Base-by-base conservation (phyloP, 30 jellyfish, hydroid and myxozoan genomes). In the Rhopilema esculentum region DNA sequence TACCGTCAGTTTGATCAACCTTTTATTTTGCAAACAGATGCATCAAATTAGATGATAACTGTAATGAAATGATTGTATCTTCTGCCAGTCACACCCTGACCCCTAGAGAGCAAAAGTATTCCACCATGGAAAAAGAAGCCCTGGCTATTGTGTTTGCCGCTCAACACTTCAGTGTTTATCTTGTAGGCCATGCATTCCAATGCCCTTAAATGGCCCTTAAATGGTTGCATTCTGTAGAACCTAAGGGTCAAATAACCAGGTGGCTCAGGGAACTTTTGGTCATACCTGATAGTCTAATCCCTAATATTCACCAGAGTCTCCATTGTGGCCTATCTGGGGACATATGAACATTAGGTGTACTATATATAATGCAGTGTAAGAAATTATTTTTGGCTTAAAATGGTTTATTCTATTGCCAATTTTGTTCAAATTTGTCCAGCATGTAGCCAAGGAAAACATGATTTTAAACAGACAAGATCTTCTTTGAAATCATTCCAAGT, bases 1-100 rank as follows among this genome's bases (percentile, higher is more conserved):
- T 75, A 31, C 79, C 95, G 84, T 21, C 76, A 27, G 24, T 67
- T 86, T n/a, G 83, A 66, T 33, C 67, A 48, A 53, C 89, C 86
- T 19, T 85, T 86, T 28, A 64, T 48, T 16, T 75, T 86, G 83
- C 79, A 75, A 23, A 74, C 86, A 19, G 84, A 86, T 50, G 95
- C 90, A 21, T 68, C 88, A 4, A 69, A 79, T 15, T 30, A 16
- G 84, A 73, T 72, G 51, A n/a, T 24, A 49, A 86, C n/a, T 84
- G 89, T 15, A 62, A 65, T 25, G 89, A 86, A 65, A 27, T 50
- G 57, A 84, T 75, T 26, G 63, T 70, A 27, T 40, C 57, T 40
- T 2, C 6, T 40, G 57, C 57, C 12, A 40, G 57, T 40, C 57
- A 12, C 57, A 40, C 57, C 57, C 57, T 40, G 57, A 40, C 57